phyloP scores from a whole-genome alignment of 2,888 invertebrate species.

The Callyntrura sp. region DNA sequence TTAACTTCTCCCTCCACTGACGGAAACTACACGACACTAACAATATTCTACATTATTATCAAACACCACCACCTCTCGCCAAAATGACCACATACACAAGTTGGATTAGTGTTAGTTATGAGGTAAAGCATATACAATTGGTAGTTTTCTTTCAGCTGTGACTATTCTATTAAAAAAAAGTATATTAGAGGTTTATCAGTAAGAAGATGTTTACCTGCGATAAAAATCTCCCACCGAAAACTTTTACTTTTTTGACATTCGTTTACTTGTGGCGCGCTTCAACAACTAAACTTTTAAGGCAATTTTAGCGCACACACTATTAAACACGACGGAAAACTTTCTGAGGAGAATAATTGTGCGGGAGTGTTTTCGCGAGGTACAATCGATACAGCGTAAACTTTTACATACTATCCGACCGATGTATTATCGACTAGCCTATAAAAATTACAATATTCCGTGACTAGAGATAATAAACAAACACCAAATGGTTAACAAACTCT shows the following conservation, averaged over 20 bases:
- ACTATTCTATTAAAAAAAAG: too few species aligned
- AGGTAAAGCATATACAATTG: not conserved
- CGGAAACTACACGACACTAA: not conserved
- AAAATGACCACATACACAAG: not conserved
- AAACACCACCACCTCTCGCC: not conserved
- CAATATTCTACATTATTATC: not conserved
- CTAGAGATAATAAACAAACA: constrained; percentile 21
- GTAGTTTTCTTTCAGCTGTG: not conserved
- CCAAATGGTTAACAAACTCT: constrained; percentile 13
- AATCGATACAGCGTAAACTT: constrained; percentile 49
- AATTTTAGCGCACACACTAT: not conserved
- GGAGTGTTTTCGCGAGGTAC: not conserved
- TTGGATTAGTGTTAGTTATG: not conserved
- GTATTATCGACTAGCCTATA: constrained; percentile 9
- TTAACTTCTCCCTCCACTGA: not conserved
- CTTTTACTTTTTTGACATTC: constrained; percentile 31
- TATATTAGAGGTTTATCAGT: not conserved
- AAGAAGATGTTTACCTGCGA: not conserved
- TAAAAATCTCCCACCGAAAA: not conserved
- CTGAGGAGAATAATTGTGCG: not conserved
- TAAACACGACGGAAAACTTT: not conserved
- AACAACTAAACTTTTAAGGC: not conserved
- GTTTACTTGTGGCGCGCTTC: not conserved
- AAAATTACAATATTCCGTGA: constrained; percentile 48
- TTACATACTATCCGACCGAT: not conserved